Base-by-base conservation (phyloP, 2,888 invertebrate species). In the Melanchra persicariae region DNA sequence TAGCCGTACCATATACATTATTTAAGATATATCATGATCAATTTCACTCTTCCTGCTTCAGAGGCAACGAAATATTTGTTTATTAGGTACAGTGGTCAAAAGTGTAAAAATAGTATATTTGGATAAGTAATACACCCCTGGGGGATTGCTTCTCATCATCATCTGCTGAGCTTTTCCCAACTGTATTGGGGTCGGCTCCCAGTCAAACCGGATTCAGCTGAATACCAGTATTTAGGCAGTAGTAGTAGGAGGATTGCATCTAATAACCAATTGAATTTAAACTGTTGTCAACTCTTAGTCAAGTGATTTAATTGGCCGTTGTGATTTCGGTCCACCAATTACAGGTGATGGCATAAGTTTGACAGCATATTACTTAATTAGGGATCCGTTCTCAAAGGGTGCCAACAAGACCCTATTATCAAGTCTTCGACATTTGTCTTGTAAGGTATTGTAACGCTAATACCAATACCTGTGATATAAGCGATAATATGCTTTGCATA, bases 261-360 rank as follows among this genome's bases (percentile, higher is more conserved):
- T 30, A 15, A 43, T 19, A n/a, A n/a, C n/a, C n/a, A n/a, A 19
- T 7, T 9, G 17, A 51, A 34, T 34, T 17, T 9, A 60, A 61
- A 10, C n/a, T 45, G 15, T 17, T 26, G 26, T 22, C 19, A 26
- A 63, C 26, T 37, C 8, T 5, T 8, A 19, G 10, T 19, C 12
- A 63, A 24, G 30, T 47, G 22, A 19, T 19, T 62, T 63, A 37
- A 74, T 47, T 64, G 52, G 7, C 37, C 17, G 26, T 55, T 54
- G 37, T 45, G 19, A 54, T n/a, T 47, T 54, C 30, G 12, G 64
- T 40, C 40, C 30, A 54, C 74, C 30, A 71, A 71, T 74, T 45
- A 47, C 45, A 30, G 30, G 22, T 7, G 64, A 40, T 74, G 64
- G 74, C 52, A 63, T 26, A 19, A 64, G 45, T 64, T 71, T 71